These are phyloP conservation scores for Brenthis daphne DNA, from an alignment of 2,888 invertebrate species.

Conservation along the genomic window DNA sequence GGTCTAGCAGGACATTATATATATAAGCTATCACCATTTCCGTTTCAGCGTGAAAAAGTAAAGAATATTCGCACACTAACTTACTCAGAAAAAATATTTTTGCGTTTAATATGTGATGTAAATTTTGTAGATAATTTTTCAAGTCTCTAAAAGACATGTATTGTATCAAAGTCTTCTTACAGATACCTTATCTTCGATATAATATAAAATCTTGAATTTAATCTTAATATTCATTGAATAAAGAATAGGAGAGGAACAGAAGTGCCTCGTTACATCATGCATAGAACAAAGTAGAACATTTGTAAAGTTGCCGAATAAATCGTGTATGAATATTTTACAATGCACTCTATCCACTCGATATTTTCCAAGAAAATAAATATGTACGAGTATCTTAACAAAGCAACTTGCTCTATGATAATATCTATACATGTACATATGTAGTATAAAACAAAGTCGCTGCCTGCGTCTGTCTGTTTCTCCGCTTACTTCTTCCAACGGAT, in stretches of 20 bases:
- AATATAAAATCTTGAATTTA: not conserved
- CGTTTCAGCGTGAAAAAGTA: too few relatives aligned
- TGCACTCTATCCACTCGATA: not conserved
- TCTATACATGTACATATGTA: not conserved
- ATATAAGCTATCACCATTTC: too few relatives aligned
- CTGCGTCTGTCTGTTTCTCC: too few relatives aligned
- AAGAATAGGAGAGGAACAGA: not conserved
- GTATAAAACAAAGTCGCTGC: too few relatives aligned
- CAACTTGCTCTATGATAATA: not conserved
- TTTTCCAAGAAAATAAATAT: not conserved
- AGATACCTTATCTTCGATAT: not conserved
- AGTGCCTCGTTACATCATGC: conserved; percentile 1
- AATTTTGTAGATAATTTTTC: too few relatives aligned
- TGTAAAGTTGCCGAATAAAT: conserved; percentile 9
- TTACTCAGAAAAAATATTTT: too few relatives aligned
- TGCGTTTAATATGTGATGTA: too few relatives aligned
- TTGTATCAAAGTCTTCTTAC: too few relatives aligned
- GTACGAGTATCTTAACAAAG: not conserved
- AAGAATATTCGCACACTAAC: too few relatives aligned
- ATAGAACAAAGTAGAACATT: not conserved
- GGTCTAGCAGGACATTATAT: too few relatives aligned
- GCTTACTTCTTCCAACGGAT: too few relatives aligned
- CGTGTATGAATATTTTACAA: conserved; percentile 19
- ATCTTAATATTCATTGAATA: not conserved
- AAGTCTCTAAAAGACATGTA: too few relatives aligned